These are phyloP conservation scores for Eupsilia transversa DNA, from an alignment of 2,888 invertebrate species.

Conservation along the genomic window DNA sequence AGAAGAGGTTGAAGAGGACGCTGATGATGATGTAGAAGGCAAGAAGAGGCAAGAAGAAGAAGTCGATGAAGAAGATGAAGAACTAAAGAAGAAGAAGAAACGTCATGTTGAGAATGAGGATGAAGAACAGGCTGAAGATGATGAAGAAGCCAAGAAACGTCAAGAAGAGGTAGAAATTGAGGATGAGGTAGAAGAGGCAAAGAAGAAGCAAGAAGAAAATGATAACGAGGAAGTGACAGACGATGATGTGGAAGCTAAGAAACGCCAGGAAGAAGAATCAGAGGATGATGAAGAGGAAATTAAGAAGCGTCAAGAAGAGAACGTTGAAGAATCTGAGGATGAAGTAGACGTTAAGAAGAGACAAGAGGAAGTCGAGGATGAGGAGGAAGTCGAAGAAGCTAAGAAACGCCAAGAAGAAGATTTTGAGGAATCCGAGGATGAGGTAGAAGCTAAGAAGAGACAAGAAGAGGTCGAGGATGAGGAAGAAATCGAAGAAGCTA, in stretches of 20 bases:
- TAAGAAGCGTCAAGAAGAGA: slow-evolving; percentile 41
- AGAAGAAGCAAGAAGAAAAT: slow-evolving; percentile 30
- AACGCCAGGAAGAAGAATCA: slow-evolving; percentile 35
- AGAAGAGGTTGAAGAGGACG: slow-evolving; percentile 54
- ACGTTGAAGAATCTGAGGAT: neutral
- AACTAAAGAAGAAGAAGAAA: slow-evolving; percentile 34
- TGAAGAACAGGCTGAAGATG: slow-evolving; percentile 49
- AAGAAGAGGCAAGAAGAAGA: slow-evolving; percentile 55
- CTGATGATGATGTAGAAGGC: slow-evolving; percentile 7
- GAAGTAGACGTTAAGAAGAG: slow-evolving; percentile 6
- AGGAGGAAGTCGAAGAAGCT: slow-evolving; percentile 16
- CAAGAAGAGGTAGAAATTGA: slow-evolving; percentile 57
- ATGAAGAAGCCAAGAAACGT: slow-evolving; percentile 41
- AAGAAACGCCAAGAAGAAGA: slow-evolving; percentile 43
- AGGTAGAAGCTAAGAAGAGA: slow-evolving; percentile 23
- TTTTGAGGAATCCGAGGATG: neutral
- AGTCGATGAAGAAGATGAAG: slow-evolving; percentile 51
- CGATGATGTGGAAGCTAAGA: slow-evolving; percentile 25
- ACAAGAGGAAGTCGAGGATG: slow-evolving; percentile 23
- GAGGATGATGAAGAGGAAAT: slow-evolving; percentile 39
- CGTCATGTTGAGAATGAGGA: slow-evolving; percentile 58
- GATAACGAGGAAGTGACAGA: slow-evolving; percentile 52
- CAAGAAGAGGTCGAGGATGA: slow-evolving; percentile 40
- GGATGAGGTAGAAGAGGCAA: slow-evolving; percentile 35
- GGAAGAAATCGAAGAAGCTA: slow-evolving; percentile 14